Percentiles rank a stretch among this genome's conserved stretches.
Conservation (phyloP, 2,797 vertebrate species). For the Phoeniculus purpureus region DNA sequence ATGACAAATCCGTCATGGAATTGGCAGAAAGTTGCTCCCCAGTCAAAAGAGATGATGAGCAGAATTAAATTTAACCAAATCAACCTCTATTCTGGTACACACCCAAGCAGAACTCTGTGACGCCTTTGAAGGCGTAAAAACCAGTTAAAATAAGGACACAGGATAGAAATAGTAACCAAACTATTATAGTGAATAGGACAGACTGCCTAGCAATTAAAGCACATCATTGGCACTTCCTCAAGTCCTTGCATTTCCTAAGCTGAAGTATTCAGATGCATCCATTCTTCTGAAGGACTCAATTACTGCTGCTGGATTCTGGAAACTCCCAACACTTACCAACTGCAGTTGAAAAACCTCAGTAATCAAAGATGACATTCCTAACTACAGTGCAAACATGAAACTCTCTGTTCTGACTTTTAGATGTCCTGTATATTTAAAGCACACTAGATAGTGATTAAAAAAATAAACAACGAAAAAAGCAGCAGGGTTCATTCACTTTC, state of each 20-base stretch:
- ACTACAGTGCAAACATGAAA: background rate
- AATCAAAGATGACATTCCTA: background rate
- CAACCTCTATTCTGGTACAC: slow-evolving; percentile 45
- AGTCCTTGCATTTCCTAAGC: background rate
- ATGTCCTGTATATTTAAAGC: background rate
- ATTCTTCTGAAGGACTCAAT: background rate
- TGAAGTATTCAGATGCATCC: background rate
- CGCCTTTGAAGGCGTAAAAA: slow-evolving; percentile 44
- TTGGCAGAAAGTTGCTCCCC: slow-evolving; percentile 48
- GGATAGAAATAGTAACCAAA: slow-evolving; percentile 42
- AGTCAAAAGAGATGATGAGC: slow-evolving; percentile 63
- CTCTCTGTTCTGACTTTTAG: background rate
- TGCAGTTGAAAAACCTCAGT: background rate
- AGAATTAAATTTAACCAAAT: slow-evolving; percentile 59
- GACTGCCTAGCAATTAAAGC: slow-evolving; percentile 45
- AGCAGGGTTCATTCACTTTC: background rate
- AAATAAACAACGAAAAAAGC: background rate
- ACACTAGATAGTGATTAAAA: background rate
- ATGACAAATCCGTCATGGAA: background rate
- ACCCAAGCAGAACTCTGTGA: slow-evolving; percentile 52
- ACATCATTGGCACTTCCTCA: slow-evolving; percentile 20
- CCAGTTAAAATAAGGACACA: slow-evolving; percentile 28
- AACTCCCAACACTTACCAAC: background rate
- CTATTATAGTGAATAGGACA: slow-evolving; percentile 44
- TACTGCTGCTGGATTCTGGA: background rate